Evolutionary conservation across 2,888 invertebrate genomes (phyloP), one percentile per base, ranked within the genome.

Genomic region (Apamea anceps): DNA sequence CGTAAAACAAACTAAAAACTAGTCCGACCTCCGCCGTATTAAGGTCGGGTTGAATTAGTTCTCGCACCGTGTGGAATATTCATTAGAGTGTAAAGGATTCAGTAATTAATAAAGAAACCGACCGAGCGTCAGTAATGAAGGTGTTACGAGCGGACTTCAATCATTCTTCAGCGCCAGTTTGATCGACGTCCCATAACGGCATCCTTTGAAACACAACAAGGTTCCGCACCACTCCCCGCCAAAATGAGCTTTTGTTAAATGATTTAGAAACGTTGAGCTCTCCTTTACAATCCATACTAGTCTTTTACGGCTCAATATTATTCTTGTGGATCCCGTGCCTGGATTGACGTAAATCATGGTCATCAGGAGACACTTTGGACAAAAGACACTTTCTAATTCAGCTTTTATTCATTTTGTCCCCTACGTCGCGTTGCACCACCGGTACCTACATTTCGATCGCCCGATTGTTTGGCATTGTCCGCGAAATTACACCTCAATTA

Each of bases 401-500:
- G 89, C 91, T 91, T 75, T 92, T 91, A 91, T 92, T 91, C 87
- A 91, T 91, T 91, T 94, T 94, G 93, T 94, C 89, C 91, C 87
- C 87, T 89, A 88, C 87, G 90, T 91, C 85, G 91, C 90, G 88
- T 86, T 92, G 92, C 92, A 93, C 90, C 93, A 93, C 90, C 92
- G 93, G 93, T 92, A 89, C 88, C 72, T 72, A 60, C 18, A 92
- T 89, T 93, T 88, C 91, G 89, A 91, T 91, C 89, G 88, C 88
- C 77, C 77, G 62, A 91, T 92, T 91, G 94, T 93, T 93, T 90
- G 91, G 88, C 88, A 91, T 94, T 94, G 94, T 94, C 92, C 92
- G 94, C 93, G 90, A 94, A 94, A 94, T 95, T 94, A 95, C 95
- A 95, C 95, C 94, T 95, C 94, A 95, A 95, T 95, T 95, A 95